Evolutionary conservation across 37 sponge, comb jelly and placozoan species (phyloP), one percentile per base, ranked within the genome.

Genomic region (Bolinopsis microptera): DNA sequence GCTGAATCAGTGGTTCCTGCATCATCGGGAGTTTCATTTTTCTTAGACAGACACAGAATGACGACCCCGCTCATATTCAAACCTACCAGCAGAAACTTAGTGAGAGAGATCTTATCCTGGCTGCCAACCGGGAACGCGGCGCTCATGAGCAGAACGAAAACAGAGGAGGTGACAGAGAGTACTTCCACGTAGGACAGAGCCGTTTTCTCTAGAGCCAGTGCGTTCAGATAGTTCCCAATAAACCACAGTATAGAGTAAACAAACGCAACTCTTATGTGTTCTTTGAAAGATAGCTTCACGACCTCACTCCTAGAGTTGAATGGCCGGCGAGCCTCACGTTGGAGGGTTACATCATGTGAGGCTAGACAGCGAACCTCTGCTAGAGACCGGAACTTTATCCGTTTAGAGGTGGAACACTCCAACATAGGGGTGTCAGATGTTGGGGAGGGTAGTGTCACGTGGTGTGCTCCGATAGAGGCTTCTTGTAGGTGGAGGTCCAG

Each of bases 101-200:
- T 94, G 75, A 96, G 93, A 27, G 96, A 96, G 86, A 96, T 93
- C 93, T 33, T 95, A 92, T 97, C 97, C 18, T 86, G 92, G 1
- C 32, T 40, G 18, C 40, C 48, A 27, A 95, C 94, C 1, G 93
- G 36, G 0, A 96, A 96, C 3, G 96, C 68, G 34, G 96, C 97
- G 2, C 95, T 69, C 69, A 97, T 48, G 0, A 96, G 16, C 92
- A 97, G 94, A 0, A 97, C 97, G 94, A 97, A 97, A 61, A 97
- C 95, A 83, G 94, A 90, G 76, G 92, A 30, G 8, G 38, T 30
- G 28, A 69, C 90, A 26, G 90, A 41, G 69, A 93, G 30, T 1
- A 77, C 83, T 34, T 93, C 69, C 25, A 77, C 83, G 35, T 93
- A 76, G 28, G 72, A 76, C 26, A 40, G 37, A 2, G 77, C 30